A percentile compares a stretch with the other conserved stretches of the same genome.
Evolutionary conservation across 2,797 vertebrate species (phyloP).

Genomic region (Pseudochirops cupreus): DNA sequence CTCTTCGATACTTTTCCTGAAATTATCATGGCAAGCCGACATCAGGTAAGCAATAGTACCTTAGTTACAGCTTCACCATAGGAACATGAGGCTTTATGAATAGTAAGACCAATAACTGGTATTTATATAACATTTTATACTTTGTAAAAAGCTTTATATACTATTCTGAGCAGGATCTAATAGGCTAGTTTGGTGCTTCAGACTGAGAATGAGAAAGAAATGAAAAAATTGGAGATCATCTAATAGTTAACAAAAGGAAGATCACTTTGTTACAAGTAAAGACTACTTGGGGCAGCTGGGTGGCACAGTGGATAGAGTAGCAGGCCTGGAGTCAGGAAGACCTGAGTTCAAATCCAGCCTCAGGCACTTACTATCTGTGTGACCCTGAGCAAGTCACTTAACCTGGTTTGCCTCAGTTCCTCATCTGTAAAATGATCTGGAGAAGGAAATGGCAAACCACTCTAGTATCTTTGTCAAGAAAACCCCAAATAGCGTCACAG

Average conservation of each 20-base stretch:
- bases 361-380: neutral
- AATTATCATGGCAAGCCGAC: neutral
- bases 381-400: neutral
- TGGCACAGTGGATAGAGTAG: neutral
- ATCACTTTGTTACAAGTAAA: neutral
- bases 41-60: neutral
- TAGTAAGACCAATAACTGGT: neutral
- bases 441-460: neutral
- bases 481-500: neutral
- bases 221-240: neutral
- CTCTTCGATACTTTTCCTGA: neutral
- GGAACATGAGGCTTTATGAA: neutral
- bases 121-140: neutral
- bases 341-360: neutral
- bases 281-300: neutral
- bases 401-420: neutral
- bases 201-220: neutral
- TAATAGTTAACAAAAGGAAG: neutral
- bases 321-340: neutral
- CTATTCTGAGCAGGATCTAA: neutral
- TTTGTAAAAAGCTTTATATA: neutral
- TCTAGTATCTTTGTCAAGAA: neutral
- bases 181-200: neutral
- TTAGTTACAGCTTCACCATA: neutral
- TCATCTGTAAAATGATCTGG: neutral